Evolutionary conservation across 1,140 invertebrate species (phyloP), one percentile per base, ranked within the genome.

Genomic region (Helicorthomorpha holstii): DNA sequence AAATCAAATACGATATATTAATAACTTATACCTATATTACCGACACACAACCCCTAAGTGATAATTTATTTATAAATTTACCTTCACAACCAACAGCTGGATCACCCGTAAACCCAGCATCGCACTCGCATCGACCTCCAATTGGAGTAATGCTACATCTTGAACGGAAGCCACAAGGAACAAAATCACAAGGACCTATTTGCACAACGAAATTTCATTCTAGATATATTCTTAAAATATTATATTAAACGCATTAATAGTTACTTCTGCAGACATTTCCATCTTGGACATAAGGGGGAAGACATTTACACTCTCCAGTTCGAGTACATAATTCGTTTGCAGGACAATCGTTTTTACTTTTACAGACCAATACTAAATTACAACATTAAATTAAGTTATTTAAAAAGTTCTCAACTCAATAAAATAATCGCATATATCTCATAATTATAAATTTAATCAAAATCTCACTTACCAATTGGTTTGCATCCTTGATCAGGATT

Each of bases 241-340:
- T n/a, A n/a, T n/a, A n/a, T n/a, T n/a, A n/a, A n/a, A n/a, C n/a
- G n/a, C n/a, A n/a, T n/a, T n/a, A 34, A 34, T 22, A 7, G 4
- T 64, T 62, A 74, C 81, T 90, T 69, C 88, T 90, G 65, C 87
- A 91, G 60, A 82, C 79, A 62, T 85, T 83, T 38, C 78, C 79
- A 63, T 88, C 82, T 25, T 74, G 67, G 16, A 78, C 74, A 66
- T 82, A 92, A 1, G 86, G 88, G 21, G 85, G 84, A 24, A 83
- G 84, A 64, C 86, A 91, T 1, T 89, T 75, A 62, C 87, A 92
- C 68, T 87, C 80, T 1, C 85, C 88, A 1, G 86, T 85, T 63
- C 90, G 82, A 12, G 89, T 79, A 64, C 89, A 94, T 67, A 87
- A 83, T 66, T 92, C 85, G 63, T 92, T 92, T 0, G 77, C 63